phyloP scores from a whole-genome alignment of 2,113 vertebrate species.

The Melanerpes formicivorus region DNA sequence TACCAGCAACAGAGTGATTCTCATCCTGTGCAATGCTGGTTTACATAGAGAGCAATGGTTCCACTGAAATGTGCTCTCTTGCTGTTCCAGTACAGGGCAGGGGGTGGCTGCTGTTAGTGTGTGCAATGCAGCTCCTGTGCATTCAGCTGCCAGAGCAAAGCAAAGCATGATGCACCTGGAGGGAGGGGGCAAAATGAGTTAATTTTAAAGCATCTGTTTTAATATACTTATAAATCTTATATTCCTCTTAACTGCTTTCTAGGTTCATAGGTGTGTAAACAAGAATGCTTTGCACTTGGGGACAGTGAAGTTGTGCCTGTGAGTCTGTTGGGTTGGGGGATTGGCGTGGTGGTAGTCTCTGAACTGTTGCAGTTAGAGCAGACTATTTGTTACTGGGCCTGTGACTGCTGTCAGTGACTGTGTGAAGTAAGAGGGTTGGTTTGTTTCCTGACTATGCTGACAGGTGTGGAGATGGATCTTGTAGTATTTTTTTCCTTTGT shows the following conservation, averaged over 20 bases:
- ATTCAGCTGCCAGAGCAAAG: background rate
- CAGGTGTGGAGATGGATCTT: background rate
- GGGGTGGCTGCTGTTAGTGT: no score
- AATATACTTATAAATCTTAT: background rate
- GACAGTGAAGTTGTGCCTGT: background rate
- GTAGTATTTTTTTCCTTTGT: background rate
- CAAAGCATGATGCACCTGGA: accelerated
- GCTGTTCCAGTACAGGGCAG: background rate
- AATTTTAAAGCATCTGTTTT: background rate
- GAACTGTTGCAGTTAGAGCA: background rate
- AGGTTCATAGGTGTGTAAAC: background rate
- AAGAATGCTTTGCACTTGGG: background rate
- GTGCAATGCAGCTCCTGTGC: accelerated
- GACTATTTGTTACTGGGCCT: background rate
- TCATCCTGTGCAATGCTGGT: background rate
- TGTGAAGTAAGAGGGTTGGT: background rate
- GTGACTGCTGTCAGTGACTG: background rate
- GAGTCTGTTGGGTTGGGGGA: accelerated
- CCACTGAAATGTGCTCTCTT: background rate
- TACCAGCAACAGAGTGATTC: background rate
- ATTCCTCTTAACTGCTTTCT: background rate
- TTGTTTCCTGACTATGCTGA: background rate
- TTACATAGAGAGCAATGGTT: background rate
- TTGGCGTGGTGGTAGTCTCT: background rate
- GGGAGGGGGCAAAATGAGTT: background rate